Evolutionary conservation across 2,797 vertebrate genomes (phyloP).

Genomic region (Enteromius anoplus): DNA sequence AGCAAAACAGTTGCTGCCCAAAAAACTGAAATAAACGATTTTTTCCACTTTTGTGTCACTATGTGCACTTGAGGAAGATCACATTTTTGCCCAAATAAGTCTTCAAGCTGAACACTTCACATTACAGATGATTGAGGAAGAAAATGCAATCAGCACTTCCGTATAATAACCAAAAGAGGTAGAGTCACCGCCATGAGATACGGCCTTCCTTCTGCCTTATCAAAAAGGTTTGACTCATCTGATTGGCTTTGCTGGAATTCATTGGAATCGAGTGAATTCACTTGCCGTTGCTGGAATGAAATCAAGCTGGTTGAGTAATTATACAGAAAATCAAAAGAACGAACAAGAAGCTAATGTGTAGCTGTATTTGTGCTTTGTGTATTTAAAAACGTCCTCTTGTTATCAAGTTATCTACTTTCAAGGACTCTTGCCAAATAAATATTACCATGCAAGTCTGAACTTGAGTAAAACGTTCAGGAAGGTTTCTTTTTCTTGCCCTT

Average conservation of each 20-base stretch:
- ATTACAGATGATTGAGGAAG: constrained; percentile 45
- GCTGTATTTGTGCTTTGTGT: not conserved
- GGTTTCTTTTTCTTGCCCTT: constrained; percentile 1
- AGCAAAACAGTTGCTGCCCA: not conserved
- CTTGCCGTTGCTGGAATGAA: not conserved
- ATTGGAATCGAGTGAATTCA: constrained; percentile 4
- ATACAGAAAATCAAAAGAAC: not conserved
- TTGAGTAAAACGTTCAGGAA: not conserved
- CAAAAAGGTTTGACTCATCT: constrained; percentile 19
- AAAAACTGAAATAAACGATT: not conserved
- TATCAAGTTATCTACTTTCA: not conserved
- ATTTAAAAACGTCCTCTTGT: not conserved
- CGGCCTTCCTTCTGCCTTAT: constrained; percentile 36
- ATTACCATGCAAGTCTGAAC: constrained; percentile 9
- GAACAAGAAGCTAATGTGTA: not conserved
- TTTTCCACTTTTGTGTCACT: not conserved
- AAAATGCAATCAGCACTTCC: constrained; percentile 48
- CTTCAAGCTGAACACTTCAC: not conserved
- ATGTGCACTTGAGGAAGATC: constrained; percentile 35
- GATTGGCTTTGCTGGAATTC: not conserved
- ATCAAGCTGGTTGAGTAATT: constrained; percentile 7
- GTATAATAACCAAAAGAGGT: constrained; percentile 19
- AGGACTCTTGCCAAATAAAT: not conserved
- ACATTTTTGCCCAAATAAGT: constrained; percentile 56
- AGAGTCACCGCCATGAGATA: constrained; percentile 13